These are phyloP conservation scores for Galeopterus variegatus DNA, from an alignment of 2,113 vertebrate species.

Conservation along the genomic window DNA sequence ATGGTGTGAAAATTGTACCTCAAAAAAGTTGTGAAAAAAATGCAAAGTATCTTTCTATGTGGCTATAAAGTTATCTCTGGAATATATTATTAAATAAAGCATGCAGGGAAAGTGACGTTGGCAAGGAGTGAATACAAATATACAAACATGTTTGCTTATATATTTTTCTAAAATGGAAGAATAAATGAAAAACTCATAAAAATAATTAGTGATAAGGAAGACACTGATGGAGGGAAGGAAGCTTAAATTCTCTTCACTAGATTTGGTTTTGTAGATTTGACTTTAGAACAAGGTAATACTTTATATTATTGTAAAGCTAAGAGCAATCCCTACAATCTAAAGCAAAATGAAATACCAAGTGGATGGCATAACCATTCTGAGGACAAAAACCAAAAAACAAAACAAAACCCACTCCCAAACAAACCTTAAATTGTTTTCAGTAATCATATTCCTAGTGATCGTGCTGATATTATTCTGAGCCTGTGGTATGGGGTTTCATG, in stretches of 20 bases:
- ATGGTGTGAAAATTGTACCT: neutral
- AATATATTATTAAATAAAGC: neutral
- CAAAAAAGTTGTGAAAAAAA: neutral
- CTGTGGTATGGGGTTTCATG: neutral
- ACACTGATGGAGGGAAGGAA: neutral
- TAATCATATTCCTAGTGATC: neutral
- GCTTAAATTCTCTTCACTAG: neutral
- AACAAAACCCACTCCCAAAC: neutral
- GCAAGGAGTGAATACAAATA: neutral
- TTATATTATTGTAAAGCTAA: neutral
- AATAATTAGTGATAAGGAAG: neutral
- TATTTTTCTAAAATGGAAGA: neutral
- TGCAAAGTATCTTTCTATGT: neutral
- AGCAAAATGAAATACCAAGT: neutral
- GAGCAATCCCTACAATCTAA: neutral
- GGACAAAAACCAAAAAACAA: neutral
- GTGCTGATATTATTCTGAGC: neutral
- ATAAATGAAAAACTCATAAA: neutral
- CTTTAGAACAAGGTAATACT: neutral
- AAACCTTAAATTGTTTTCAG: neutral
- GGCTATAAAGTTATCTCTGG: neutral
- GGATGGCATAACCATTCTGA: neutral
- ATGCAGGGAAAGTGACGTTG: neutral
- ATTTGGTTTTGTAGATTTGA: constrained; percentile 1
- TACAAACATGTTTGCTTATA: neutral